Conservation (phyloP, 2,113 vertebrate genomes). For the Cephalopholis sonnerati region DNA sequence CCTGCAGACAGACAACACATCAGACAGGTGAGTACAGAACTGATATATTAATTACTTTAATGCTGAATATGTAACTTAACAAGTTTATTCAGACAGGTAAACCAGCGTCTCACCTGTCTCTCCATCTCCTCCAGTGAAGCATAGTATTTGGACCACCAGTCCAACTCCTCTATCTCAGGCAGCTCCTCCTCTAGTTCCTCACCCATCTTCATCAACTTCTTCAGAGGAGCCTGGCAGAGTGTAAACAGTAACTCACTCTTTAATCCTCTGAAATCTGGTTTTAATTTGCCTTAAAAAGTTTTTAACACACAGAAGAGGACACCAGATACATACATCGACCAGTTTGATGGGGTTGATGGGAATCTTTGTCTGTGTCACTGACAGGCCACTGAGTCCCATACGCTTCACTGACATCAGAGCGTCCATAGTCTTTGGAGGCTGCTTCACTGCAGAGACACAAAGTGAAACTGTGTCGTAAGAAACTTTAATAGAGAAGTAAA, state of each 20-base stretch:
- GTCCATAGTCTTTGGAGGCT: conserved; percentile 35
- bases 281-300: background rate
- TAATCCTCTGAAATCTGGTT: background rate
- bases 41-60: background rate
- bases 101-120: conserved; percentile 82
- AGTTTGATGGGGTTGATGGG: conserved; percentile 70
- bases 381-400: conserved; percentile 78
- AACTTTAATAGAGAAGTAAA: background rate
- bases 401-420: conserved; percentile 76
- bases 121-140: conserved; percentile 90
- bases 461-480: conserved; percentile 1
- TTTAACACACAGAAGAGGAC: background rate
- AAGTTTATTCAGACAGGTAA: background rate
- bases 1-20: conserved; percentile 60
- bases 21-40: background rate
- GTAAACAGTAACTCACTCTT: background rate
- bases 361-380: conserved; percentile 80
- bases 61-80: background rate
- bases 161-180: conserved; percentile 91
- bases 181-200: conserved; percentile 90
- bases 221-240: conserved; percentile 83
- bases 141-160: conserved; percentile 99
- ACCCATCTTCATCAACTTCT: conserved; percentile 78
- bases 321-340: conserved; percentile 61
- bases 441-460: conserved; percentile 56